Evolutionary conservation across 92 coral and sea anemone genomes (phyloP).

Genomic region (Scolanthus callimorphus): DNA sequence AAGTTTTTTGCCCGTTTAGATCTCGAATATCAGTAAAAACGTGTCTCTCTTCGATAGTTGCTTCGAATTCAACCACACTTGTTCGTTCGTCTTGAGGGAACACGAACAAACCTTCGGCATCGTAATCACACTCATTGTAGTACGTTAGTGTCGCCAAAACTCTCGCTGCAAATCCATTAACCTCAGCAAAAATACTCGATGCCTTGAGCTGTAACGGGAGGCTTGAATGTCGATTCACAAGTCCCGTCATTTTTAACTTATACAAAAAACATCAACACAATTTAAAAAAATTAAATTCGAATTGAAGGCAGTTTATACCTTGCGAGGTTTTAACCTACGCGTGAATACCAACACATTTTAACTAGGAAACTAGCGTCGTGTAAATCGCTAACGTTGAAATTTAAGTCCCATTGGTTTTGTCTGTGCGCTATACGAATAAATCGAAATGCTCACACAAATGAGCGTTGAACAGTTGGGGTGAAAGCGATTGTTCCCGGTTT

Average conservation of each 20-base stretch:
- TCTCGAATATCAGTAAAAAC: conserved; percentile 68
- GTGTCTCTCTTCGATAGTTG: conserved; percentile 82
- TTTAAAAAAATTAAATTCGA: not conserved
- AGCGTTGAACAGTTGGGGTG: not conserved
- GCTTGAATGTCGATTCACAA: conserved; percentile 74
- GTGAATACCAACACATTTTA: not conserved
- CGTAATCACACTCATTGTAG: conserved; percentile 80
- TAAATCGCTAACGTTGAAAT: not conserved
- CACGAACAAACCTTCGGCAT: conserved; percentile 81
- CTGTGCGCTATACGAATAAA: not conserved
- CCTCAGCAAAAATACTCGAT: conserved; percentile 93
- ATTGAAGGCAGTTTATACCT: not conserved
- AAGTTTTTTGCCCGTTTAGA: conserved; percentile 17
- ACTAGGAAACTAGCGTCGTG: too few relatives aligned
- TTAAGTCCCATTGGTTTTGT: not conserved
- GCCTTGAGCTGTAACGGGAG: conserved; percentile 69
- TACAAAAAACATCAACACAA: not conserved
- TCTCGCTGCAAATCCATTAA: conserved; percentile 91
- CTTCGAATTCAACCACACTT: conserved; percentile 80
- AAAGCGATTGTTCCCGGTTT: conserved; percentile 3
- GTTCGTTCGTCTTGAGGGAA: conserved; percentile 90
- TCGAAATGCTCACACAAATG: not conserved
- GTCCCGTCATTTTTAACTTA: conserved; percentile 64
- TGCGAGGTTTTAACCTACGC: not conserved
- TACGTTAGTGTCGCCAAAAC: conserved; percentile 83